Base-by-base conservation (phyloP, 2,888 invertebrate genomes). In the Lypha dubia region DNA sequence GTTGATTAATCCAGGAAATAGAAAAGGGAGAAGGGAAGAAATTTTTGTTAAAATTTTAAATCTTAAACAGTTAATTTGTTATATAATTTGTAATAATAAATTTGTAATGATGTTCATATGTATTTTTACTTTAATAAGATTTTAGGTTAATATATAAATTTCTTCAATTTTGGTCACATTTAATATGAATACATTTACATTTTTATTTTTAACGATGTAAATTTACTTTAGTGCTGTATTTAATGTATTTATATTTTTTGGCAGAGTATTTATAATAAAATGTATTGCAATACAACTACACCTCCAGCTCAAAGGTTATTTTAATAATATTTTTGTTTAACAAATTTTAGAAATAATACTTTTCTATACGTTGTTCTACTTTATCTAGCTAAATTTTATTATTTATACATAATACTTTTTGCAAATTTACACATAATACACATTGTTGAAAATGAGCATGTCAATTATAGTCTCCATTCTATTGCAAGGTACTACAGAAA, bases 81-180 rank as follows among this genome's bases (percentile, higher is more conserved):
- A 74, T 71, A 71, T 81, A 68, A 74, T 81, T 81, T 84, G 20
- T 67, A 74, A 63, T 79, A 22, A 75, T 28, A 28, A 28, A 28
- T 28, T 5, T 28, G 28, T 68, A 63, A 44, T 28, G 68, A 53
- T 71, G 11, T 71, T 62, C 41, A 28, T 41, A 28, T 28, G 28
- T 28, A 58, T 56, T 49, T 44, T 56, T 49, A 32, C 17, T 56
- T 28, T 28, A n/a, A n/a, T 67, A 67, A 60, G 56, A 11, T 70
- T 56, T 83, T 73, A 84, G 65, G 22, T 67, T 76, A 41, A 65
- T 0, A 49, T 56, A 56, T 44, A 44, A 32, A 32, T 56, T 70
- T 63, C 17, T 8, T 44, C 68, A n/a, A 77, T 62, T 71, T 53
- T 74, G 46, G 35, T 17, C 41, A 73, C 44, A 28, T 46, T 63